A percentile compares a stretch with the other conserved stretches of the same genome.
These are phyloP conservation scores for Chlorocebus sabaeus DNA, from an alignment of 2,113 vertebrate genomes.

Conservation along the genomic window DNA sequence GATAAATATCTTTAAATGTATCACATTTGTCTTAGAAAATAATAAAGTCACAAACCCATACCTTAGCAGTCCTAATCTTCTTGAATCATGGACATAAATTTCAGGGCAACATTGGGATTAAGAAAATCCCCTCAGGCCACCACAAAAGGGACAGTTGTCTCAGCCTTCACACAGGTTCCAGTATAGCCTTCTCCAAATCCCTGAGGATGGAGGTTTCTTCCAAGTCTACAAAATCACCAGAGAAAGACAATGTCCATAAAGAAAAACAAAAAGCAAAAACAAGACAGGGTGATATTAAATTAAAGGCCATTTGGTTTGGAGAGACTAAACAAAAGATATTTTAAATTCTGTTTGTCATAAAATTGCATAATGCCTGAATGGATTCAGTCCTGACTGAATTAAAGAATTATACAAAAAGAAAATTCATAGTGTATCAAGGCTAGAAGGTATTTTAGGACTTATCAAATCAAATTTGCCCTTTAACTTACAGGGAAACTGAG, in stretches of 20 bases:
- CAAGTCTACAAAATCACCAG: conserved; percentile 74
- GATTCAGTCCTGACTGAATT: neutral
- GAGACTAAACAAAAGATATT: conserved; percentile 68
- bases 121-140: conserved; percentile 63
- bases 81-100: conserved; percentile 60
- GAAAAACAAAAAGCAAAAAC: neutral
- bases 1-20: neutral
- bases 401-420: neutral
- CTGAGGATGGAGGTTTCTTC: conserved; percentile 71
- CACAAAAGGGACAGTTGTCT: conserved; percentile 40
- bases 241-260: conserved; percentile 61
- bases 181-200: conserved; percentile 15
- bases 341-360: conserved; percentile 43
- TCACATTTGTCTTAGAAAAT: neutral
- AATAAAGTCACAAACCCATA: conserved; percentile 52
- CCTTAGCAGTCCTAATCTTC: conserved; percentile 76
- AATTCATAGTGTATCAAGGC: neutral
- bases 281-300: conserved; percentile 68
- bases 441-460: neutral
- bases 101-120: conserved; percentile 82
- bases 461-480: neutral
- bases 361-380: neutral
- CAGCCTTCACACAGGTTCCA: conserved; percentile 45
- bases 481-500: neutral
- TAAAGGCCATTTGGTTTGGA: conserved; percentile 63